These are phyloP conservation scores for Folsomia candida DNA, from an alignment of 2,888 invertebrate species.

Conservation along the genomic window DNA sequence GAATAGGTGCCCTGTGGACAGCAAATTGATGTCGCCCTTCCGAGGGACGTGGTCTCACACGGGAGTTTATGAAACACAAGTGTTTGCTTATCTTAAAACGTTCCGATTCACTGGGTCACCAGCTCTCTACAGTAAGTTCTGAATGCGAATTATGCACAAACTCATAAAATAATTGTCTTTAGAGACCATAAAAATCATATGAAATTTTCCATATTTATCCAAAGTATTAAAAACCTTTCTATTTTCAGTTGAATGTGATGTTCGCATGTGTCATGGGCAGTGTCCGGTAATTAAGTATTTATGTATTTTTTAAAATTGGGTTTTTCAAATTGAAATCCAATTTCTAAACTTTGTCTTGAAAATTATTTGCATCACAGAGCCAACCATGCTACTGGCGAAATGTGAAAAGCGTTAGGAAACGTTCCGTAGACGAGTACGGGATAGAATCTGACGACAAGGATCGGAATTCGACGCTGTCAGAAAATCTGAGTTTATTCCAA, in stretches of 20 bases:
- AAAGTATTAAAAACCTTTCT: too few species aligned
- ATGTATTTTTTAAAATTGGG: neutral
- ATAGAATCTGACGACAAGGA: conserved; percentile 37
- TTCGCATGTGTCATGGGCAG: conserved; percentile 90
- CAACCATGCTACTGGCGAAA: conserved; percentile 93
- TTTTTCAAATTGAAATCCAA: neutral
- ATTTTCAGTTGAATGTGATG: conserved; percentile 93
- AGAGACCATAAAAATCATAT: too few species aligned
- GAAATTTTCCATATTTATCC: too few species aligned
- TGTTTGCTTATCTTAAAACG: conserved; percentile 92
- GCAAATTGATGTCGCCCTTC: conserved; percentile 86
- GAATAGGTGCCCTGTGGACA: conserved; percentile 83
- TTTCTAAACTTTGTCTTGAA: neutral
- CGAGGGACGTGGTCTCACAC: conserved; percentile 85
- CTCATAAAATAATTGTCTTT: too few species aligned
- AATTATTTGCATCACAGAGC: conserved; percentile 61
- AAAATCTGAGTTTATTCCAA: conserved; percentile 87
- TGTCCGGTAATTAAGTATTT: conserved; percentile 72
- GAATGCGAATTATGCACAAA: too few species aligned
- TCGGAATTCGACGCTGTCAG: conserved; percentile 62
- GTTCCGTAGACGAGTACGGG: conserved; percentile 57
- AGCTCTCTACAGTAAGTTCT: conserved; percentile 85
- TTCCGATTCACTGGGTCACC: conserved; percentile 91
- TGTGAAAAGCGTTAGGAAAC: conserved; percentile 71
- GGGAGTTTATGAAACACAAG: conserved; percentile 87